These are phyloP conservation scores for Vulpes lagopus DNA, from an alignment of 2,113 vertebrate species.

Conservation along the genomic window DNA sequence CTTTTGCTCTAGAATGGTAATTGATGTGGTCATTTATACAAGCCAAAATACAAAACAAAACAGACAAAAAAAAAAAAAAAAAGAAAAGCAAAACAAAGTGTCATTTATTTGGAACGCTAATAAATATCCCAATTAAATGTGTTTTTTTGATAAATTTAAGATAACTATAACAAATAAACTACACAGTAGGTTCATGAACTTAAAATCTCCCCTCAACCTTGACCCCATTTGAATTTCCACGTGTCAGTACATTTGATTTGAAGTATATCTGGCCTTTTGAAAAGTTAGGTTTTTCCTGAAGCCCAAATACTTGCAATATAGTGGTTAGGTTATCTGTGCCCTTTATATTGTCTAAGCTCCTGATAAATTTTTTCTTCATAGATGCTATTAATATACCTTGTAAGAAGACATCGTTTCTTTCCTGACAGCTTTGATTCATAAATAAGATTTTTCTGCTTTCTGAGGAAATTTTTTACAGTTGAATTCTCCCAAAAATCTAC, in stretches of 20 bases:
- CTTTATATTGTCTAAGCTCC: not conserved
- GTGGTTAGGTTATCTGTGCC: not conserved
- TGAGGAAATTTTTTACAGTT: not conserved
- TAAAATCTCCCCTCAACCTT: not conserved
- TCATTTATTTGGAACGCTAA: slow-evolving; percentile 64
- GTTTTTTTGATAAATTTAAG: slow-evolving; percentile 44
- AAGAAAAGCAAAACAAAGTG: not conserved
- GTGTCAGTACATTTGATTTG: not conserved
- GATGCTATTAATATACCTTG: not conserved
- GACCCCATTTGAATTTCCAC: not conserved
- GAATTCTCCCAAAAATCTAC: not conserved
- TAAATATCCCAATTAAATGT: slow-evolving; percentile 61
- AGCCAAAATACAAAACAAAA: not conserved
- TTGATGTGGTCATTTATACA: slow-evolving; percentile 23
- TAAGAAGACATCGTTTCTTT: slow-evolving; percentile 34
- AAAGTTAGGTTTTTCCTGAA: not conserved
- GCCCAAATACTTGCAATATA: not conserved
- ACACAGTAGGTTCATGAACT: slow-evolving; percentile 52
- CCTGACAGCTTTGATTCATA: slow-evolving; percentile 29
- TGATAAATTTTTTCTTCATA: slow-evolving; percentile 5
- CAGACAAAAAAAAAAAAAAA: not conserved
- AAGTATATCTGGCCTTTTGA: slow-evolving; percentile 27
- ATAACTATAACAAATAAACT: slow-evolving; percentile 54
- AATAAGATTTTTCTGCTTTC: not conserved
- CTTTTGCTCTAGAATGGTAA: not conserved